Percentiles rank a stretch among this genome's conserved stretches.
Evolutionary conservation across 2,888 invertebrate species (phyloP).

Genomic region (Eurytoma adleriae): DNA sequence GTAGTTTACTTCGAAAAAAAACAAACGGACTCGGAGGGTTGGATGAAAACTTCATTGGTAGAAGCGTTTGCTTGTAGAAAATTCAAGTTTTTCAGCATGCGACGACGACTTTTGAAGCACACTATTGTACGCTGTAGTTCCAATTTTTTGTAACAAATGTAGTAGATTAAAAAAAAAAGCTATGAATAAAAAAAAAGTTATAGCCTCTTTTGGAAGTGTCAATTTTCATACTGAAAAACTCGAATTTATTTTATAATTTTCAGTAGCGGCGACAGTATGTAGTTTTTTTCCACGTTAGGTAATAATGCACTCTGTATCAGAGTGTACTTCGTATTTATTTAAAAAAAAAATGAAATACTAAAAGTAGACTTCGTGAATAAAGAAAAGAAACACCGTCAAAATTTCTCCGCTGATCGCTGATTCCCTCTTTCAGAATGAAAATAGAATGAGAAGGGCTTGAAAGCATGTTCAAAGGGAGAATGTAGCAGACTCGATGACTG

Average conservation of each 20-base stretch:
- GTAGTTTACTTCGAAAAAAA: neutral
- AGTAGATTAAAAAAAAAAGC: neutral
- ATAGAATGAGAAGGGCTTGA: neutral
- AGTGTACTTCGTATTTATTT: constrained; percentile 68
- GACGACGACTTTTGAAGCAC: neutral
- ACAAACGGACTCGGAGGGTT: constrained; percentile 16
- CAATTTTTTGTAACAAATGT: constrained; percentile 19
- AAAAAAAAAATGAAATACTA: constrained; percentile 32
- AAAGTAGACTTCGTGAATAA: constrained; percentile 34
- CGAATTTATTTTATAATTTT: constrained; percentile 39
- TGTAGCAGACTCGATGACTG: constrained; percentile 44
- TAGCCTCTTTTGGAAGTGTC: constrained; percentile 5
- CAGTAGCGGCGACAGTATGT: constrained; percentile 34
- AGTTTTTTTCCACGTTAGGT: constrained; percentile 57
- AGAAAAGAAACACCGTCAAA: constrained; percentile 37
- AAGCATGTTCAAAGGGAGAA: constrained; percentile 37
- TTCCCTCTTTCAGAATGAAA: neutral
- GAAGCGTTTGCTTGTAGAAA: constrained; percentile 25
- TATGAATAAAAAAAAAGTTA: constrained; percentile 20
- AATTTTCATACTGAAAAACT: constrained; percentile 51
- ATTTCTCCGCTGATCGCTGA: constrained; percentile 22
- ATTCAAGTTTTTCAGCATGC: constrained; percentile 50
- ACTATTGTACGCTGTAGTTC: constrained; percentile 12
- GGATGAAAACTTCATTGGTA: constrained; percentile 7
- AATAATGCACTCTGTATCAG: constrained; percentile 71